These are phyloP conservation scores for Podilymbus podiceps DNA, from an alignment of 2,113 vertebrate species.

Conservation along the genomic window DNA sequence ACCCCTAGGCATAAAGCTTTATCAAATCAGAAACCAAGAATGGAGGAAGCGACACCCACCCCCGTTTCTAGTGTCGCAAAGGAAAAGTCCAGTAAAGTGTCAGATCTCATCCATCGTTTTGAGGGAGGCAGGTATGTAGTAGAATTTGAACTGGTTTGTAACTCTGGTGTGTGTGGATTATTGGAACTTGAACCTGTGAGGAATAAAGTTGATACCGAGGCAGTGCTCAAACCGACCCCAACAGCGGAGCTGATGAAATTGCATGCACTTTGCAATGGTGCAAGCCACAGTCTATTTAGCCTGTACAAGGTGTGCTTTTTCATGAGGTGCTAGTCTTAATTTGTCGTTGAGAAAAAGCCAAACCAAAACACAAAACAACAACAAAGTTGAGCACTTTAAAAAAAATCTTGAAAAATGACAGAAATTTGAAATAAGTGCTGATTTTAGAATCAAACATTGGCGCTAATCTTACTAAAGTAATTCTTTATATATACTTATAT, in stretches of 20 bases:
- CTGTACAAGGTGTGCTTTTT: neutral
- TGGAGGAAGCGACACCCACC: conserved; percentile 81
- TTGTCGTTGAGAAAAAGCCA: neutral
- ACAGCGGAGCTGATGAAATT: neutral
- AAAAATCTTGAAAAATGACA: neutral
- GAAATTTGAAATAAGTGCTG: neutral
- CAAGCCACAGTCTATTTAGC: neutral
- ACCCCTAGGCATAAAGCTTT: conserved; percentile 74
- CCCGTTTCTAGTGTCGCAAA: conserved; percentile 65
- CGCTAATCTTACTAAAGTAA: neutral
- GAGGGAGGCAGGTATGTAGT: conserved; percentile 89
- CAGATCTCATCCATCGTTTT: conserved; percentile 93
- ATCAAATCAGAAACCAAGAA: conserved; percentile 70
- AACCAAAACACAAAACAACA: neutral
- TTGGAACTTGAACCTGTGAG: neutral
- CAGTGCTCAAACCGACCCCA: neutral
- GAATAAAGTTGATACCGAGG: fast-evolving
- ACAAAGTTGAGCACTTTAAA: neutral
- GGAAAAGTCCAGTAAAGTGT: conserved; percentile 88
- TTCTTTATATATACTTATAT: neutral
- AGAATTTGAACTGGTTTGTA: neutral
- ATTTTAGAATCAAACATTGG: neutral
- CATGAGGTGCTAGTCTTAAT: neutral
- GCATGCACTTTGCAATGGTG: neutral
- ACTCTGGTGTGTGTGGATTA: neutral